phyloP scores from a whole-genome alignment of 2,113 vertebrate species.

The Struthidea cinerea region DNA sequence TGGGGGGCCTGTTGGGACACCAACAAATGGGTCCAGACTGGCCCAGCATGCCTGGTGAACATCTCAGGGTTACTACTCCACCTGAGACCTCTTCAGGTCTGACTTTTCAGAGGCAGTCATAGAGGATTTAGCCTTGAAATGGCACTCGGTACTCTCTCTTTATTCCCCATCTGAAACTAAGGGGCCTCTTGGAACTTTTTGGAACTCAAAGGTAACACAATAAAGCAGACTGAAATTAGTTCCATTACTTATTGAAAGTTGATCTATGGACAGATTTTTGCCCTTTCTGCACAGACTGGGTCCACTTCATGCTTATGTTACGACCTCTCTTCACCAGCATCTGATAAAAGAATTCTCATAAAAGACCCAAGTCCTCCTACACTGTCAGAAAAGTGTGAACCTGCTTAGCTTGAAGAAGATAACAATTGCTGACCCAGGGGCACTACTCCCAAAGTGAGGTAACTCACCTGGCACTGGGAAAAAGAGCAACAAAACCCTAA shows the following conservation, averaged over 20 bases:
- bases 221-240: not conserved
- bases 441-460: not conserved
- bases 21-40: not conserved
- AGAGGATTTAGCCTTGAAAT: not conserved
- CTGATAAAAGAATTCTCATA: not conserved
- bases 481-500: not conserved
- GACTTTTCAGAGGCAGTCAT: not conserved
- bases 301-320: not conserved
- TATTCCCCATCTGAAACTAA: not conserved
- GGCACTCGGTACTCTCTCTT: not conserved
- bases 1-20: not conserved
- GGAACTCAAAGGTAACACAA: not conserved
- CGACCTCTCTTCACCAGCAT: not conserved
- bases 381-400: not conserved
- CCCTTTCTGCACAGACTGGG: not conserved
- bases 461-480: not conserved
- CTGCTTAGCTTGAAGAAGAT: not conserved
- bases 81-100: not conserved
- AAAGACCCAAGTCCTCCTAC: not conserved
- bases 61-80: not conserved
- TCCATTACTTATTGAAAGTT: not conserved
- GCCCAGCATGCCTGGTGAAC: not conserved
- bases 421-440: not conserved
- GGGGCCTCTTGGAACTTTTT: not conserved
- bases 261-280: not conserved